phyloP scores from a whole-genome alignment of 1,140 invertebrate species.

The Steinernema khuongi region DNA sequence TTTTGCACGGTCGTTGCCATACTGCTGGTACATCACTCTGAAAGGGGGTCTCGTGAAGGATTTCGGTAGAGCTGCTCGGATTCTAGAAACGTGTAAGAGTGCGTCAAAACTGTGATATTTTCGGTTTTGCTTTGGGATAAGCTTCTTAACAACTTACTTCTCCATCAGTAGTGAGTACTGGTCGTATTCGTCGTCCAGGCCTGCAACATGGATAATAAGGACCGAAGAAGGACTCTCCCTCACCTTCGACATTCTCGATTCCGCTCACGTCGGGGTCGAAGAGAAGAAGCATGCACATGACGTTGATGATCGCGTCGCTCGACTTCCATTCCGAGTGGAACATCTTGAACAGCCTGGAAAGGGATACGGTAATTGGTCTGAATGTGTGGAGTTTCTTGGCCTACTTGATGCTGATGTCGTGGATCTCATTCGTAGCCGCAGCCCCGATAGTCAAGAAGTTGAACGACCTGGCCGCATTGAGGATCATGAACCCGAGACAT shows the following conservation, averaged over 20 bases:
- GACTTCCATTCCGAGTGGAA: slow-evolving; percentile 13
- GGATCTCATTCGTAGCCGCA: neutral
- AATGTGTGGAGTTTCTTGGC: neutral
- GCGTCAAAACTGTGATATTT: too few relatives aligned
- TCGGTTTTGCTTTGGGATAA: too few relatives aligned
- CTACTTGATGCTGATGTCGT: slow-evolving; percentile 6
- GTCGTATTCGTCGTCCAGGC: slow-evolving; percentile 5
- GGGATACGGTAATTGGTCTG: neutral
- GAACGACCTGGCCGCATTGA: neutral
- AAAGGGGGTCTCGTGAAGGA: too few relatives aligned
- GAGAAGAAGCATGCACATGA: neutral
- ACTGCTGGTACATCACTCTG: neutral
- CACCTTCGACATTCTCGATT: slow-evolving; percentile 12
- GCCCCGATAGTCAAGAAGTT: neutral
- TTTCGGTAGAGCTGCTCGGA: too few relatives aligned
- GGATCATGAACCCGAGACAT: neutral
- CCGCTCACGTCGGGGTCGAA: slow-evolving; percentile 9
- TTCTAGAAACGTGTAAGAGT: too few relatives aligned
- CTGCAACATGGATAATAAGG: too few relatives aligned
- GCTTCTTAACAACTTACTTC: neutral
- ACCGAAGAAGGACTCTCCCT: too few relatives aligned
- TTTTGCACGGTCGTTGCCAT: neutral
- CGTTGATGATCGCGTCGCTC: neutral
- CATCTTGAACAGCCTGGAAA: neutral
- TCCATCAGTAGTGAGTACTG: slow-evolving; percentile 9